phyloP scores from a whole-genome alignment of 2,888 invertebrate genomes.

The Orchesella flavescens region DNA sequence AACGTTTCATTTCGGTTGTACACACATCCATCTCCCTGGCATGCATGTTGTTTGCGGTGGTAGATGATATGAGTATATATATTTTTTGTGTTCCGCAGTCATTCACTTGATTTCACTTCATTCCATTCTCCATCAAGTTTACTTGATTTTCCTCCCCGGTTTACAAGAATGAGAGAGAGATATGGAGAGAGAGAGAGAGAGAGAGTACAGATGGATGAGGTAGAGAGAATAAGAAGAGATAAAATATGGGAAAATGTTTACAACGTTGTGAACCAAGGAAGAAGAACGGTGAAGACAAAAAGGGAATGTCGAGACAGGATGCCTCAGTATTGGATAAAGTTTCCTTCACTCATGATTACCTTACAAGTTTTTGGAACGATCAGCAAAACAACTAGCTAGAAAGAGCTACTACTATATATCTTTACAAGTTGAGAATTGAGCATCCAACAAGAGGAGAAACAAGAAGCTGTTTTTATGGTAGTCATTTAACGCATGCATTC shows the following conservation, averaged over 20 bases:
- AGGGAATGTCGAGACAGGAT: too few species aligned
- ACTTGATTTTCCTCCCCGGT: too few species aligned
- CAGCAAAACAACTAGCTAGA: too few species aligned
- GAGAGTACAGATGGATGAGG: background rate
- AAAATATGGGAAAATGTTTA: background rate
- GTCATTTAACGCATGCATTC: constrained; percentile 8
- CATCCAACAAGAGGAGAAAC: background rate
- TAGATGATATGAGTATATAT: too few species aligned
- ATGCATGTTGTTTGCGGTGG: background rate
- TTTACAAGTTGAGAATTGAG: background rate
- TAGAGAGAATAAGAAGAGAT: background rate
- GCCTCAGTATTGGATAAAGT: too few species aligned
- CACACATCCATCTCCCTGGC: too few species aligned
- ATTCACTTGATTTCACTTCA: constrained; percentile 9
- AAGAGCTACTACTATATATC: too few species aligned
- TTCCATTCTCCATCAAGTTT: too few species aligned
- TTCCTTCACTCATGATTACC: too few species aligned
- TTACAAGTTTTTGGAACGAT: too few species aligned
- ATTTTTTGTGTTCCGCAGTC: background rate
- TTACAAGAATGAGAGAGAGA: background rate
- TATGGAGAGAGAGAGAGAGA: background rate
- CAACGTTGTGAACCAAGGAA: too few species aligned
- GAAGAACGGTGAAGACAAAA: too few species aligned
- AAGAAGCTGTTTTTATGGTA: background rate
- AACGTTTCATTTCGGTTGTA: background rate